phyloP scores from a whole-genome alignment of 2,113 vertebrate genomes.

The Pardalotus punctatus region DNA sequence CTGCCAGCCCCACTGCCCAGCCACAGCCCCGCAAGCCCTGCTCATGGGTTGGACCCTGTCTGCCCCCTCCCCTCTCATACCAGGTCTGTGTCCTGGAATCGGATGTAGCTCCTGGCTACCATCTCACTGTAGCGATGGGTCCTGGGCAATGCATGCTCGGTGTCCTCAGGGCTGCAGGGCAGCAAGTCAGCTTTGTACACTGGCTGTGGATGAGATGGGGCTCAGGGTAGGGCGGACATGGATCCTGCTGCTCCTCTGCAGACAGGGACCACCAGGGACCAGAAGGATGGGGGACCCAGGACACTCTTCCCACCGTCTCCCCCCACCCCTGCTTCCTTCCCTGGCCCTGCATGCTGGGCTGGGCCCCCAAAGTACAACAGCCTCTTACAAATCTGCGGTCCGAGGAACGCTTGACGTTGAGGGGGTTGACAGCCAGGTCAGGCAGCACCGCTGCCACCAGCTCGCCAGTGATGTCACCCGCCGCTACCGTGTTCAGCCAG shows the following conservation, averaged over 20 bases:
- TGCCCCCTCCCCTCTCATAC: constrained; percentile 60
- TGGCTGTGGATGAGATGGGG: constrained; percentile 68
- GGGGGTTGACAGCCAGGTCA: constrained; percentile 65
- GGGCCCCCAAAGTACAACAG: neutral
- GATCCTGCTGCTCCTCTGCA: neutral
- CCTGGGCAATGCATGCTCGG: neutral
- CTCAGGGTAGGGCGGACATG: accelerated
- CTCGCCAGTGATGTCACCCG: constrained; percentile 84
- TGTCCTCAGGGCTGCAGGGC: constrained; percentile 11
- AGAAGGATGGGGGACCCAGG: no score
- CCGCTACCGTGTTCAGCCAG: constrained; percentile 84
- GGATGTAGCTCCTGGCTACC: constrained; percentile 77
- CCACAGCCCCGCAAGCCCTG: neutral
- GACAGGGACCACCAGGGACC: neutral
- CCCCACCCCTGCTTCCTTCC: no score
- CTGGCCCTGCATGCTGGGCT: accelerated
- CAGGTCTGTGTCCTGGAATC: constrained; percentile 82
- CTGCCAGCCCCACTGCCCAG: neutral
- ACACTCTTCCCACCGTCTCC: accelerated
- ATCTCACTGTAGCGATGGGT: constrained; percentile 79
- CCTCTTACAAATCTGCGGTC: constrained; percentile 87
- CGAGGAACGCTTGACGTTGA: constrained; percentile 77
- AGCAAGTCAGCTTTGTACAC: constrained; percentile 83
- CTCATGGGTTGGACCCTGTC: accelerated
- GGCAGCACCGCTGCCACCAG: constrained; percentile 83